These are phyloP conservation scores for Lasiurus cinereus DNA, from an alignment of 2,113 vertebrate species.

Conservation along the genomic window DNA sequence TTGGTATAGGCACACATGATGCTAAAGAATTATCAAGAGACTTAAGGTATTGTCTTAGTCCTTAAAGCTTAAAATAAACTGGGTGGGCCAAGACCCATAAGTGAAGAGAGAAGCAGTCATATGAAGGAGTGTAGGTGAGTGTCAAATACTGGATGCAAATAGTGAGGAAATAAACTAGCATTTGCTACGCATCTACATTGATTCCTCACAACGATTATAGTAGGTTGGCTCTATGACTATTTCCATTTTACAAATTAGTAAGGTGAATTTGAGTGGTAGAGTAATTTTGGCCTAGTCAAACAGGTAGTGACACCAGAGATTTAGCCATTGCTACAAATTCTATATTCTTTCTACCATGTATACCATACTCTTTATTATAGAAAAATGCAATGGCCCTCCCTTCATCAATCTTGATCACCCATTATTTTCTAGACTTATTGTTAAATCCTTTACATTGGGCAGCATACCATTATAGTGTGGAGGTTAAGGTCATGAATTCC, in stretches of 20 bases:
- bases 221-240: neutral
- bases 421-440: neutral
- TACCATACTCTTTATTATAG: neutral
- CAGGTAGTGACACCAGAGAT: neutral
- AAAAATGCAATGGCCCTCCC: neutral
- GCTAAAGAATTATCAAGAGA: slow-evolving; percentile 15
- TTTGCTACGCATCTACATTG: slow-evolving; percentile 17
- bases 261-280: neutral
- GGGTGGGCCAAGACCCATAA: neutral
- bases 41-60: neutral
- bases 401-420: neutral
- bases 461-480: neutral
- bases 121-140: neutral
- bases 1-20: slow-evolving; percentile 14
- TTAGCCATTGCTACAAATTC: neutral
- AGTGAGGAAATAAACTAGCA: neutral
- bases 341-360: neutral
- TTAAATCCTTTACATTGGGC: neutral
- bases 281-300: slow-evolving; percentile 36
- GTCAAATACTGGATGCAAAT: neutral
- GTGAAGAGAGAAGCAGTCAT: slow-evolving; percentile 1
- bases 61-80: slow-evolving; percentile 3
- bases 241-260: neutral
- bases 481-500: neutral
- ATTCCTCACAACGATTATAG: neutral